phyloP scores from a whole-genome alignment of 1,140 invertebrate species.

The Muscidifurax raptorellus region DNA sequence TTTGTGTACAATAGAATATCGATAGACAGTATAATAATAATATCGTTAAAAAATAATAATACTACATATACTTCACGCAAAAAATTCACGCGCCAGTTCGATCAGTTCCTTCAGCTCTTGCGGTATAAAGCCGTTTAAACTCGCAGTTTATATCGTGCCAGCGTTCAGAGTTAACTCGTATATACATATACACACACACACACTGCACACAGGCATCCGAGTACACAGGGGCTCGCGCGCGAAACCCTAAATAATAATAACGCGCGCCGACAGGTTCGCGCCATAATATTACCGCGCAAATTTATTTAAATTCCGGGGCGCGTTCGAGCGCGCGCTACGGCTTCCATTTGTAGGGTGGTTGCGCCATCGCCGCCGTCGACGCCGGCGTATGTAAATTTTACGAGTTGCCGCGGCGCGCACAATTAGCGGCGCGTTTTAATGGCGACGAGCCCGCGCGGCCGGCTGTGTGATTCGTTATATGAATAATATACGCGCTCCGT shows the following conservation, averaged over 20 bases:
- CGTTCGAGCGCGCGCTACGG: neutral
- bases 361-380: neutral
- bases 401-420: slow-evolving; percentile 2
- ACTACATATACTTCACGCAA: no score
- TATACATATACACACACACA: no score
- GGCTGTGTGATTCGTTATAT: slow-evolving; percentile 9
- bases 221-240: neutral
- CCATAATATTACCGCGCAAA: slow-evolving; percentile 14
- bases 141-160: neutral
- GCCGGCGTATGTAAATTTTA: slow-evolving; percentile 14
- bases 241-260: slow-evolving; percentile 37
- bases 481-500: neutral
- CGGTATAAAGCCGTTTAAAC: no score
- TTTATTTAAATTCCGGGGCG: slow-evolving; percentile 21
- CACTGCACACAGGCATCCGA: no score
- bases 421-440: slow-evolving; percentile 23
- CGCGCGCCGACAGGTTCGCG: neutral
- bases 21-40: no score
- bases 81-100: no score
- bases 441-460: neutral
- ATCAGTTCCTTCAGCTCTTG: no score
- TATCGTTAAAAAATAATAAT: no score
- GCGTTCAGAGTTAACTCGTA: neutral
- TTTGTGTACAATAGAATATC: no score
- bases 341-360: slow-evolving; percentile 9